Conservation (phyloP, 2,113 vertebrate species). For the Plecturocebus donacophilus region DNA sequence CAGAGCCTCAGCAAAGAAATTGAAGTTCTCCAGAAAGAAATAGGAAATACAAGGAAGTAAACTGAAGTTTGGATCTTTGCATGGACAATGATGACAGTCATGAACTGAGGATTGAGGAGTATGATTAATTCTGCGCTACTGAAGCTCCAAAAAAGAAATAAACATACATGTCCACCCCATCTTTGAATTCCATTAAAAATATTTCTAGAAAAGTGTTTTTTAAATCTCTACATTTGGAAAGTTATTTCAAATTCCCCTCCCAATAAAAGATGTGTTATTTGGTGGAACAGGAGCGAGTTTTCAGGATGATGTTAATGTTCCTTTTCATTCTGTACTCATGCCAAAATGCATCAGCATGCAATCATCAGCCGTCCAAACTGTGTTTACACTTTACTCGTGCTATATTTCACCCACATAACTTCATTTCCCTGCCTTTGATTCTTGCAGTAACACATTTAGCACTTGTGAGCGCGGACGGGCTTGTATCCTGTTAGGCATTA, state of each 20-base stretch:
- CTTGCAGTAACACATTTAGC: not conserved
- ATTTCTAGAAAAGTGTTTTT: not conserved
- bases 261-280: accelerated
- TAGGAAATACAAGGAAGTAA: not conserved
- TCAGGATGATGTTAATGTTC: accelerated
- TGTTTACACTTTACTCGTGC: not conserved
- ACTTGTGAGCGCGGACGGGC: accelerated
- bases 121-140: too few species aligned
- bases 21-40: not conserved
- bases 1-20: not conserved
- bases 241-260: accelerated
- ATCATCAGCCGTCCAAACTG: not conserved
- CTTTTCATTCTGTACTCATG: accelerated
- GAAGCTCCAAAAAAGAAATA: not conserved
- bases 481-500: accelerated
- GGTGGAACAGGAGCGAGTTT: accelerated
- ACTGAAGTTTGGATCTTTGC: not conserved
- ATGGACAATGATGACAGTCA: accelerated
- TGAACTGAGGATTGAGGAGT: accelerated
- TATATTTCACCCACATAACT: not conserved
- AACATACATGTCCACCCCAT: too few species aligned
- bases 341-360: accelerated
- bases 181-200: not conserved
- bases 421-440: not conserved
- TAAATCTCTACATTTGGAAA: not conserved